These are phyloP conservation scores for Drosophila niveifrons DNA, from an alignment of 2,888 invertebrate genomes.

Conservation along the genomic window DNA sequence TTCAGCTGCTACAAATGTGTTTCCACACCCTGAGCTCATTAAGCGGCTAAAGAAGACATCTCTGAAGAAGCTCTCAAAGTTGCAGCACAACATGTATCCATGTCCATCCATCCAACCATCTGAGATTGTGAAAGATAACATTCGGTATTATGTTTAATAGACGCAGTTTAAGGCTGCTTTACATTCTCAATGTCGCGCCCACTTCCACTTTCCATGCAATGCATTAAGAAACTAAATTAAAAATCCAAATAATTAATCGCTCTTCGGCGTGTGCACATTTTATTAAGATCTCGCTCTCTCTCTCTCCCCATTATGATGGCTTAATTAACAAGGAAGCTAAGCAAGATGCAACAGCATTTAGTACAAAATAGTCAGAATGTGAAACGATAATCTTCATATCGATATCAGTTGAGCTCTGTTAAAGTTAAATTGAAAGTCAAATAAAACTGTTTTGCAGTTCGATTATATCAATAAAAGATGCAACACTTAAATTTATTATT, in stretches of 20 bases:
- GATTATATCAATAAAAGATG: slow-evolving; percentile 27
- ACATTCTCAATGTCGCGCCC: slow-evolving; percentile 1
- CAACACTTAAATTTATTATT: slow-evolving; percentile 1
- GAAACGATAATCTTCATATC: too few species aligned
- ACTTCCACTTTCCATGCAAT: background rate
- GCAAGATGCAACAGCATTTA: too few species aligned
- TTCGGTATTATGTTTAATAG: background rate
- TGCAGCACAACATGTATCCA: too few species aligned
- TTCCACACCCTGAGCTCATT: background rate
- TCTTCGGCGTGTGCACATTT: background rate
- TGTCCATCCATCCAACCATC: too few species aligned
- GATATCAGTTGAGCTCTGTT: too few species aligned
- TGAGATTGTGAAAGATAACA: background rate
- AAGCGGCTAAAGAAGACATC: background rate
- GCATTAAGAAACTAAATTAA: background rate
- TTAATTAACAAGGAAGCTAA: background rate
- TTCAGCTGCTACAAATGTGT: too few species aligned
- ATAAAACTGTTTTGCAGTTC: slow-evolving; percentile 7
- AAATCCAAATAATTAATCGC: background rate
- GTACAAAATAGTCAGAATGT: too few species aligned
- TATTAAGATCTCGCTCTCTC: too few species aligned
- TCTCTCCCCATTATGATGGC: background rate
- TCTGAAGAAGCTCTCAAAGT: background rate
- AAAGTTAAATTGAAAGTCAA: background rate
- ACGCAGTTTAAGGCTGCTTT: background rate